A percentile compares a stretch with the other conserved stretches of the same genome.
Conservation (phyloP, 2,113 vertebrate genomes). For the Psittacus erithacus region DNA sequence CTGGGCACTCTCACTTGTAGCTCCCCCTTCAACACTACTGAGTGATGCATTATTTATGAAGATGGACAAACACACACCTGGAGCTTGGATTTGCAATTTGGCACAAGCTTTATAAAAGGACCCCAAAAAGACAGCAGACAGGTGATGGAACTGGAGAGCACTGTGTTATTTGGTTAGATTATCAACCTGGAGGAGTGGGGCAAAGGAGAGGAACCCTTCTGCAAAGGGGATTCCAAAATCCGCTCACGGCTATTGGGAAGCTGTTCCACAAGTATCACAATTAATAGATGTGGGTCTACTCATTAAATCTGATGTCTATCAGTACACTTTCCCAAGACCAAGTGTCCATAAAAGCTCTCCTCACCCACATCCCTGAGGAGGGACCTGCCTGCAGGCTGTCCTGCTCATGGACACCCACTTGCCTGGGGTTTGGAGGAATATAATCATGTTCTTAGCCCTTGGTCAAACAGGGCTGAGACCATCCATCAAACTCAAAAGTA, state of each 20-base stretch:
- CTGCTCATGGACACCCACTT: background rate
- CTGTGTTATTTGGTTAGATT: fast-evolving
- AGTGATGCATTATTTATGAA: slow-evolving; percentile 6
- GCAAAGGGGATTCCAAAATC: background rate
- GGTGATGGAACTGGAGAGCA: background rate
- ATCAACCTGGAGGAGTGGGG: background rate
- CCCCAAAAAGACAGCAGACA: background rate
- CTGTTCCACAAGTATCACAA: background rate
- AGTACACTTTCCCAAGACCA: background rate
- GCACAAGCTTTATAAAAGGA: background rate
- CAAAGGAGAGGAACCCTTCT: background rate
- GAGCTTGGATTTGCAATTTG: background rate
- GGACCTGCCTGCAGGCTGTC: background rate
- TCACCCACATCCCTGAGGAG: background rate
- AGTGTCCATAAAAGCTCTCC: background rate
- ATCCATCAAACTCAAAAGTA: slow-evolving; percentile 35
- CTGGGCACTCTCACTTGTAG: background rate
- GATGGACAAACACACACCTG: background rate
- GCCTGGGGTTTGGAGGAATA: background rate
- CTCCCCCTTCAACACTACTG: background rate
- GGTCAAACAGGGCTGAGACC: background rate
- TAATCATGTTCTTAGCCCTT: slow-evolving; percentile 8
- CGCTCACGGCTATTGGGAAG: background rate
- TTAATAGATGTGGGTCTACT: background rate
- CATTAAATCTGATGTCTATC: background rate